Evolutionary conservation across 1,140 invertebrate genomes (phyloP).

Genomic region (Hermetia illucens): DNA sequence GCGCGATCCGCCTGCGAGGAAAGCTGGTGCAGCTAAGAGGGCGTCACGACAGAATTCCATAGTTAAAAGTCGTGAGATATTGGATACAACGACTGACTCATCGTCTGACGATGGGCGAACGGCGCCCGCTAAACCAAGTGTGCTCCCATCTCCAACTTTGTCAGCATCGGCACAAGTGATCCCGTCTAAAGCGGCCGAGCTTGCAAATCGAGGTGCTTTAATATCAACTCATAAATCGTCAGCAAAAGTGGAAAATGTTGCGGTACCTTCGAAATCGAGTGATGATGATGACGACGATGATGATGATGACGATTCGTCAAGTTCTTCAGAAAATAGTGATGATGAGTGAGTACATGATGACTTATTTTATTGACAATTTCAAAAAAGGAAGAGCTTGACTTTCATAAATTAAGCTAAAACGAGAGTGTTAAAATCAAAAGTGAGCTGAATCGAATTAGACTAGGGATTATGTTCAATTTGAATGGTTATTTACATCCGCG

Average conservation of each 20-base stretch:
- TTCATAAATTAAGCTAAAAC: no score
- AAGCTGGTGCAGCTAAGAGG: constrained; percentile 5
- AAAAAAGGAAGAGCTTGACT: no score
- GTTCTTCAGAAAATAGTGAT: not conserved
- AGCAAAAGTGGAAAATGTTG: not conserved
- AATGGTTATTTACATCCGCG: not conserved
- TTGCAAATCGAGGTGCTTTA: not conserved
- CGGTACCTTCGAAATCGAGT: not conserved
- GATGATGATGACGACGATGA: constrained; percentile 2
- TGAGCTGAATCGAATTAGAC: no score
- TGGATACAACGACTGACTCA: constrained; percentile 1
- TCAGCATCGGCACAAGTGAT: not conserved
- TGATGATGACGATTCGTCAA: constrained; percentile 1
- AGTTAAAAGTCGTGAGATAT: constrained; percentile 5
- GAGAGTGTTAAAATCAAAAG: no score
- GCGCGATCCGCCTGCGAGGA: constrained; percentile 13
- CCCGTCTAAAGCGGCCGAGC: no score
- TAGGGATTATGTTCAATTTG: not conserved
- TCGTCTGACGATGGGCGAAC: not conserved
- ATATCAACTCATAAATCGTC: not conserved
- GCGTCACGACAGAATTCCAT: constrained; percentile 7
- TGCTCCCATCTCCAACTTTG: not conserved
- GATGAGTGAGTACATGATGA: not conserved
- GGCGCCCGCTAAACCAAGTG: not conserved
- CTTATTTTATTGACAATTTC: no score